Conservation (phyloP, 92 coral and sea anemone genomes). For the Porites rus region DNA sequence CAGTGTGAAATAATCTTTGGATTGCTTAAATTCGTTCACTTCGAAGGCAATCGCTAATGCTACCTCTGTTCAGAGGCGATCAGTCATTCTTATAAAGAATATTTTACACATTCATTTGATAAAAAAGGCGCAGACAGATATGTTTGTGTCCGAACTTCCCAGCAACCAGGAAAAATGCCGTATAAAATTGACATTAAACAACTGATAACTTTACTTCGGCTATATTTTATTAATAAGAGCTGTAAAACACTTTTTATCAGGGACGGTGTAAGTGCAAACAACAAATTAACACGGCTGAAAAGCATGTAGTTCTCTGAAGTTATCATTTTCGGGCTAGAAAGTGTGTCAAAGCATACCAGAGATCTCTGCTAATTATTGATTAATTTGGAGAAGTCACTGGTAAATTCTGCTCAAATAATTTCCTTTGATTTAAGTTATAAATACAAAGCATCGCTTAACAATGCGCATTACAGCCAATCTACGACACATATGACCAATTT, state of each 20-base stretch:
- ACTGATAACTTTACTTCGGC: background rate
- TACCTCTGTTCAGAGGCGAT: background rate
- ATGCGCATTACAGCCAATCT: no score
- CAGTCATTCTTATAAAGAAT: conserved; percentile 18
- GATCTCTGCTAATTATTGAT: no score
- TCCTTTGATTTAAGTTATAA: no score
- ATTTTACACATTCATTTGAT: background rate
- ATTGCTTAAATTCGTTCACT: background rate
- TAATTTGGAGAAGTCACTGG: no score
- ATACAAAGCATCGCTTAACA: no score
- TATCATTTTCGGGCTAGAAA: background rate
- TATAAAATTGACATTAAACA: background rate
- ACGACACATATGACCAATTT: no score
- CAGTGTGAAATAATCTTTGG: conserved; percentile 1
- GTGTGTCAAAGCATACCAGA: background rate
- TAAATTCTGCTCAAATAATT: no score
- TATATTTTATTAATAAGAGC: background rate
- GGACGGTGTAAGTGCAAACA: background rate
- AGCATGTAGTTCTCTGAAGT: background rate
- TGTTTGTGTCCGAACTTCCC: background rate
- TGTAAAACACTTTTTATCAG: background rate
- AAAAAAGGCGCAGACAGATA: background rate
- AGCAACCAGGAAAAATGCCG: no score
- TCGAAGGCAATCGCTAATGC: background rate
- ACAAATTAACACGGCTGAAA: no score